phyloP scores from a whole-genome alignment of 2,888 invertebrate species.

The Tridacna crocea region DNA sequence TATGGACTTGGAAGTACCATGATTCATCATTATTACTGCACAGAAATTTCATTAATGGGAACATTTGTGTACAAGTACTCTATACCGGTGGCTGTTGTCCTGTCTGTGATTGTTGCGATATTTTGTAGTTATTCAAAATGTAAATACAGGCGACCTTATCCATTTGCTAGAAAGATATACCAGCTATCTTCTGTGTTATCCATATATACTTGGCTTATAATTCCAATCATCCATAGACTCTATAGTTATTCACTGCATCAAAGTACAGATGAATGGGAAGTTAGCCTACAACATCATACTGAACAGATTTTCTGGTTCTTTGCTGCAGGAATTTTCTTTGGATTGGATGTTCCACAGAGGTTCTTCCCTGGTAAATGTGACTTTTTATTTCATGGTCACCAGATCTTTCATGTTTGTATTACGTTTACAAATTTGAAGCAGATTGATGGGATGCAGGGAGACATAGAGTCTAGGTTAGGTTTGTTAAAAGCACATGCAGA shows the following conservation, averaged over 20 bases:
- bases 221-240: constrained; percentile 79
- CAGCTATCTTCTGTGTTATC: constrained; percentile 80
- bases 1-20: constrained; percentile 83
- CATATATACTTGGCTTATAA: constrained; percentile 81
- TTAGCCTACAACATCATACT: constrained; percentile 77
- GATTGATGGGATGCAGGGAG: constrained; percentile 80
- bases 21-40: constrained; percentile 81
- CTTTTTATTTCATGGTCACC: constrained; percentile 82
- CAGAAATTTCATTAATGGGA: constrained; percentile 73
- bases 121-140: constrained; percentile 81
- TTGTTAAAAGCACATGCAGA: constrained; percentile 68
- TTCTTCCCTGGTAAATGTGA: constrained; percentile 82
- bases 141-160: constrained; percentile 81
- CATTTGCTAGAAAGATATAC: constrained; percentile 81
- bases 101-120: constrained; percentile 76
- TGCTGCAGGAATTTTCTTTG: constrained; percentile 81
- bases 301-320: constrained; percentile 82
- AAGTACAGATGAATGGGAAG: constrained; percentile 70
- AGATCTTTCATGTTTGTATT: constrained; percentile 83
- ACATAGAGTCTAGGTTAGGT: constrained; percentile 70
- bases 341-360: constrained; percentile 82
- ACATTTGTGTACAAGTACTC: constrained; percentile 69
- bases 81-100: constrained; percentile 75
- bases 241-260: constrained; percentile 63
- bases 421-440: constrained; percentile 80